Conservation (phyloP, 2,113 vertebrate species). For the Cepphus grylle region DNA sequence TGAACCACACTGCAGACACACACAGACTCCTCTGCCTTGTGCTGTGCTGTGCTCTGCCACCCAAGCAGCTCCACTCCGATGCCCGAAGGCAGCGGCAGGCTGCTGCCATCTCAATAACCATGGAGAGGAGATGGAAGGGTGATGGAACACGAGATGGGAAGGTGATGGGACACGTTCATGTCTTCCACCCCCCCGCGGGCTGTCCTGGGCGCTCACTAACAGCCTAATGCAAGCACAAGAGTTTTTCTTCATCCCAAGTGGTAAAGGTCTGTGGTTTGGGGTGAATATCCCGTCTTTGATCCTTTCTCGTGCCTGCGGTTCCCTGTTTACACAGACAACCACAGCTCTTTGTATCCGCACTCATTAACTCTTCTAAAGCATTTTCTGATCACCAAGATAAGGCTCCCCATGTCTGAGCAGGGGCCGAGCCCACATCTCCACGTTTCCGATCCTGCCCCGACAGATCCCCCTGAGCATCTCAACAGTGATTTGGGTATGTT, state of each 20-base stretch:
- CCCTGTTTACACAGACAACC: conserved; percentile 46
- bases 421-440: not conserved
- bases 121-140: not conserved
- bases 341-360: not conserved
- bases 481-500: not conserved
- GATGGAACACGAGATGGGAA: not conserved
- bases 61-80: not conserved
- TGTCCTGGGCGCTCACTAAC: not conserved
- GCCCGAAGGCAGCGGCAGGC: not conserved
- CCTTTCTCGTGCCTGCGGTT: not conserved
- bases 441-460: not conserved
- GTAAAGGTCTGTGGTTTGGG: conserved; percentile 11
- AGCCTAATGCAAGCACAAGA: not conserved
- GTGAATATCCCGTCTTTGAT: not conserved
- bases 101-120: not conserved
- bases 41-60: not conserved
- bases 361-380: conserved; percentile 17
- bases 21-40: not conserved
- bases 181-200: fast-evolving
- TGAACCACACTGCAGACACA: fast-evolving
- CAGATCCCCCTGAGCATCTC: not conserved
- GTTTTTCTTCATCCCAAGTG: not conserved
- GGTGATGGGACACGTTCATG: fast-evolving
- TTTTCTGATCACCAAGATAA: conserved; percentile 5
- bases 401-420: not conserved